Evolutionary conservation across 2,113 vertebrate genomes (phyloP), one percentile per base, ranked within the genome.

Genomic region (Psephotus haematonotus): DNA sequence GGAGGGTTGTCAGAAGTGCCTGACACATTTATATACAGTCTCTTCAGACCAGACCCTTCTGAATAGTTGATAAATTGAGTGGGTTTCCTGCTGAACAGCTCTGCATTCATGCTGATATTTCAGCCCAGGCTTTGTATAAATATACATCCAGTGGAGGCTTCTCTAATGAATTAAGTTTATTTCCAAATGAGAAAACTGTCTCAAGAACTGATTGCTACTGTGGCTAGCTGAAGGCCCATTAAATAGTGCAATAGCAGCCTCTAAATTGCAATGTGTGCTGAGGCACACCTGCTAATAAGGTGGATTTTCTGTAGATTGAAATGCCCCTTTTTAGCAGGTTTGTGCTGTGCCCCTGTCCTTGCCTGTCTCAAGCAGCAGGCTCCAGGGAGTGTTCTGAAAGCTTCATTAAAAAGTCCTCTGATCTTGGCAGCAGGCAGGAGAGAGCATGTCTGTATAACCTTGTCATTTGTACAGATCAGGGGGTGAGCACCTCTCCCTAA

Each of bases 351-450:
- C 71, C 2, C 0, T 53, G 87, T 63, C 79, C 60, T 94, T 74
- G 68, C 46, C 79, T 39, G 44, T 77, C 29, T 83, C 13, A 9
- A 81, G 57, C 7, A 3, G 43, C 63, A 79, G 68, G 72, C 82
- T 94, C 46, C 0, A 0, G 43, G 88, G 64, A 28, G 11, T 88
- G 43, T 62, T 92, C 64, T 76, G 92, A 90, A 69, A 94, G 47
- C 82, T 95, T 88, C 72, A 65, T 84, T 94, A 86, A 88, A 94
- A 95, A 92, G 47, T 37, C 37, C n/a, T 95, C 64, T 88, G 86
- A 88, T 91, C 69, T 86, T 2, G 2, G 78, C 78, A 93, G 72
- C 82, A 86, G 71, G 76, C 69, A 76, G 29, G 63, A 76, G 33
- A 68, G 33, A 80, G 49, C 8, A 3, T 3, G 39, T 43, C 88